Evolutionary conservation across 1,140 invertebrate species (phyloP), one percentile per base, ranked within the genome.

Genomic region (Trachelipus rathkii): DNA sequence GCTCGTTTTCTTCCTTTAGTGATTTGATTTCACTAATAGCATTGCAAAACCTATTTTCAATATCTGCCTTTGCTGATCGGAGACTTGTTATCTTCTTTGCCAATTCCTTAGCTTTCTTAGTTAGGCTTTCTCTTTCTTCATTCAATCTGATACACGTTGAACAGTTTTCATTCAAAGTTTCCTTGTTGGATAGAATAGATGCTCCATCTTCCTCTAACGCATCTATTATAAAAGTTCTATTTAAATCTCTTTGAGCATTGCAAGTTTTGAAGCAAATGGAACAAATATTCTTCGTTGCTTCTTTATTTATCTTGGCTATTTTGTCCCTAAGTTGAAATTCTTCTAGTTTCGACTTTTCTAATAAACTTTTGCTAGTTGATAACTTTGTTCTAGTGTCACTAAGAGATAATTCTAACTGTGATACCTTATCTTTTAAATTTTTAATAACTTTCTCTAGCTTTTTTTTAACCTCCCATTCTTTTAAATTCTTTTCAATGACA

Each of bases 181-280:
- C 72, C 0, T 50, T 21, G 19, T n/a, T 15, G 43, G 44, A 44
- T 44, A 46, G 21, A 3, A 44, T 10, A 33, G 33, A 13, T 43
- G 24, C 11, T 19, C 11, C 50, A 15, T 60, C 71, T 10, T 19
- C 60, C 5, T 60, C 72, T 6, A 71, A 66, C n/a, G 53, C 33
- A 0, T 79, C 78, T 13, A 71, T 19, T 23, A 75, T 24, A 60
- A 15, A 60, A 2, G 50, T 60, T 19, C 50, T 13, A 60, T 60
- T 60, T 3, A 60, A 8, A 60, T 60, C 19, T 8, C 11, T 60
- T 15, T 60, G 11, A 60, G 50, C 2, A 60, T 69, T 71, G 10
- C 75, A 66, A 24, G 78, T 74, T 72, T 79, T 79, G 72, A 79
- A 73, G 50, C 78, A 79, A 13, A 79, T 75, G n/a, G 74, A 24